Evolutionary conservation across 2,888 invertebrate genomes (phyloP).

Genomic region (Lycaena phlaeas): DNA sequence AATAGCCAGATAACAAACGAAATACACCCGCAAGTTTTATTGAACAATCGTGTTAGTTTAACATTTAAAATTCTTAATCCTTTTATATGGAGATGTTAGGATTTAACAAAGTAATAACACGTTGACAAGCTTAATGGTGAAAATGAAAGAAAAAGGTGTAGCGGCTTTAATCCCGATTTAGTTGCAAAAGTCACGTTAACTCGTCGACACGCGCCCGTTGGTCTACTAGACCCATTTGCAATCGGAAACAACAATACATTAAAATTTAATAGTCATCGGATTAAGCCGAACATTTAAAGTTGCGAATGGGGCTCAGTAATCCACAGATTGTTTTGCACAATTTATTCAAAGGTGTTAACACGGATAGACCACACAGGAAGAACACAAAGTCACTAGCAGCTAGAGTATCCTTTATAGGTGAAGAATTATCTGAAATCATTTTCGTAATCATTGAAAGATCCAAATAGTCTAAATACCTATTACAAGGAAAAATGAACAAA

Average conservation of each 20-base stretch:
- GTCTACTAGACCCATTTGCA: constrained; percentile 36
- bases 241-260: constrained; percentile 48
- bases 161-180: constrained; percentile 43
- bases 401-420: no score
- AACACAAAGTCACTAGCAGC: no score
- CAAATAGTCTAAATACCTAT: no score
- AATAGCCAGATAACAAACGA: no score
- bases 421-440: no score
- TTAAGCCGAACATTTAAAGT: constrained; percentile 34
- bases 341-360: background rate
- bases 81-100: constrained; percentile 45
- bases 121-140: constrained; percentile 56
- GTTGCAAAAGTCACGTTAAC: constrained; percentile 44
- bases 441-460: no score
- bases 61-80: constrained; percentile 33
- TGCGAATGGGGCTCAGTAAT: constrained; percentile 10
- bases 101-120: constrained; percentile 40
- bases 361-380: no score
- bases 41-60: background rate
- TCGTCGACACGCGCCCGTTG: constrained; percentile 29
- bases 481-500: no score
- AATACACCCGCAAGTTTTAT: no score
- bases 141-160: constrained; percentile 53
- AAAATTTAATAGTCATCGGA: constrained; percentile 54
- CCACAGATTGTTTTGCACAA: background rate